Conservation (phyloP, 2,888 invertebrate species). For the Pemphredon lugubris region DNA sequence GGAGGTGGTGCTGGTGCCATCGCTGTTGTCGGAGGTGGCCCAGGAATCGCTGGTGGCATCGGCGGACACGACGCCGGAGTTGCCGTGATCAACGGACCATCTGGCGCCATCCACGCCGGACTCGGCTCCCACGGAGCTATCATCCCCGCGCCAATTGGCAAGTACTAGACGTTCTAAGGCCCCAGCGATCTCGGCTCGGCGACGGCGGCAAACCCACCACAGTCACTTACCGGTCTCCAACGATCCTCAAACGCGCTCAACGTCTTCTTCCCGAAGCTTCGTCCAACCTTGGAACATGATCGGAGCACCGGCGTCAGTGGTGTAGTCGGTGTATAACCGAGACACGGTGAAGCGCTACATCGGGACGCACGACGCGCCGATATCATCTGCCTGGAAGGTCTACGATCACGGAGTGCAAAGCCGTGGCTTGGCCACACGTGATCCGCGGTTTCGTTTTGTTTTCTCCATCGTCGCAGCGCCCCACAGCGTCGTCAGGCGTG, state of each 20-base stretch:
- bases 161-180: slow-evolving; percentile 79
- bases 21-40: slow-evolving; percentile 78
- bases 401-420: slow-evolving; percentile 31
- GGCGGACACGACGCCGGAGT: slow-evolving; percentile 80
- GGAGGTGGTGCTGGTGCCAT: slow-evolving; percentile 75
- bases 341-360: slow-evolving; percentile 39
- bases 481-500: slow-evolving; percentile 37
- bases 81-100: slow-evolving; percentile 81
- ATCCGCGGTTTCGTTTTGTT: slow-evolving; percentile 62
- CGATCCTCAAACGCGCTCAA: slow-evolving; percentile 78
- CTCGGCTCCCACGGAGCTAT: slow-evolving; percentile 81
- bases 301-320: slow-evolving; percentile 52
- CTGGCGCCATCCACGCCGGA: slow-evolving; percentile 80
- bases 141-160: slow-evolving; percentile 78
- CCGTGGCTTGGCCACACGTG: slow-evolving; percentile 56
- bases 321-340: slow-evolving; percentile 52
- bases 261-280: slow-evolving; percentile 76
- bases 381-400: too few species aligned
- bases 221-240: slow-evolving; percentile 78
- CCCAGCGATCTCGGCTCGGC: slow-evolving; percentile 81
- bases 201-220: slow-evolving; percentile 81
- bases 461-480: slow-evolving; percentile 33
- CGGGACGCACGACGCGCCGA: slow-evolving; percentile 22
- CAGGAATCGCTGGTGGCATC: slow-evolving; percentile 77
- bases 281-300: slow-evolving; percentile 73